Evolutionary conservation across 2,888 invertebrate genomes (phyloP).

Genomic region (Drosophila trichaetosa): DNA sequence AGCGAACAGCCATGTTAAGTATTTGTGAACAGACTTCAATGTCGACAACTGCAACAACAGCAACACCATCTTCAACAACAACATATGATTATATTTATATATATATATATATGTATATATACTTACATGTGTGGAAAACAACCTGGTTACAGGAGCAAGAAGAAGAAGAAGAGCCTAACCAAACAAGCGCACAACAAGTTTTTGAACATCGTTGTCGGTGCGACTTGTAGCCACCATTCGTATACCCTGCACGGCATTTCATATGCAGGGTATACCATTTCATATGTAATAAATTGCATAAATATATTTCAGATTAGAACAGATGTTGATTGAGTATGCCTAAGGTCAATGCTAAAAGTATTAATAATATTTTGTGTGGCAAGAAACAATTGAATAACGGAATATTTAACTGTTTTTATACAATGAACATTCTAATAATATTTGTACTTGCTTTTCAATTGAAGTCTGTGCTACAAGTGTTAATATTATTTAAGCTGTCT

Average conservation of each 20-base stretch:
- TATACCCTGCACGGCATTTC: slow-evolving; percentile 16
- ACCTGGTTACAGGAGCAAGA: slow-evolving; percentile 25
- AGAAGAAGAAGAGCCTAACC: slow-evolving; percentile 35
- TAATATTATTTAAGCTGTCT: too few species aligned
- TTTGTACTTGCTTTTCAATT: too few species aligned
- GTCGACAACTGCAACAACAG: slow-evolving; percentile 42
- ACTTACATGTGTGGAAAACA: slow-evolving; percentile 38
- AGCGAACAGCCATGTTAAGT: slow-evolving; percentile 59
- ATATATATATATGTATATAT: background rate
- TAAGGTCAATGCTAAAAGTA: background rate
- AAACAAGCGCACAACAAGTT: slow-evolving; percentile 63
- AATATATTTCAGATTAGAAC: too few species aligned
- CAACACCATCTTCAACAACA: slow-evolving; percentile 18
- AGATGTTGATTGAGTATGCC: background rate
- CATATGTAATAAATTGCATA: background rate
- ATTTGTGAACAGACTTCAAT: slow-evolving; percentile 66
- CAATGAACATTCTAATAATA: too few species aligned
- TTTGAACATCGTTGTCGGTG: slow-evolving; percentile 58
- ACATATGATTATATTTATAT: slow-evolving; percentile 19
- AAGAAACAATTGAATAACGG: background rate
- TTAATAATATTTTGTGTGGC: background rate
- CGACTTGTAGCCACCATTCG: slow-evolving; percentile 32
- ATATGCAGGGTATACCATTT: slow-evolving; percentile 17
- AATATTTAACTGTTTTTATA: too few species aligned
- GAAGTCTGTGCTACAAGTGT: too few species aligned